Percentiles rank a stretch among this genome's conserved stretches.
These are phyloP conservation scores for Amazona vittata DNA, from an alignment of 2,113 vertebrate species.

Conservation along the genomic window DNA sequence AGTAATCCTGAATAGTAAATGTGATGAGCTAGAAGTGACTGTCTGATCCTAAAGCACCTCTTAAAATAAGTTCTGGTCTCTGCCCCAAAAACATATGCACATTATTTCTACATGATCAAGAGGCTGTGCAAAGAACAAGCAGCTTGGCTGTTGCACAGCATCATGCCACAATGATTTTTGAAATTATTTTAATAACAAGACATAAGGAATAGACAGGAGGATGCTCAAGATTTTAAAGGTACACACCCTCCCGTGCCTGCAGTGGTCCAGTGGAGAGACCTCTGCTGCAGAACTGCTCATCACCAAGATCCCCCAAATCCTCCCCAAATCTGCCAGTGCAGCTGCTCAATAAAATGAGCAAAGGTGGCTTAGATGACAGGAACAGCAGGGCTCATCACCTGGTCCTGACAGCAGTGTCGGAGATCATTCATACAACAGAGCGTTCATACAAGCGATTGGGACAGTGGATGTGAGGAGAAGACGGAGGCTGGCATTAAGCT, in stretches of 20 bases:
- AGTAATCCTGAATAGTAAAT: conserved; percentile 45
- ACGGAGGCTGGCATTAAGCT: background rate
- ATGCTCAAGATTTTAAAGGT: background rate
- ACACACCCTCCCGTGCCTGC: background rate
- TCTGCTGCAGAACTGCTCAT: background rate
- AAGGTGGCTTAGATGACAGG: background rate
- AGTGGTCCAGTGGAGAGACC: background rate
- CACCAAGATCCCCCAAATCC: background rate
- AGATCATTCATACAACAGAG: background rate
- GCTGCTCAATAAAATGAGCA: background rate
- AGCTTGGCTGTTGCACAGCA: background rate
- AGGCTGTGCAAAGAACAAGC: background rate
- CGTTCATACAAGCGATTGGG: background rate
- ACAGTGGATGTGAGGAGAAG: background rate
- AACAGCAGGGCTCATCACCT: background rate
- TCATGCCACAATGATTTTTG: background rate
- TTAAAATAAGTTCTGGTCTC: background rate
- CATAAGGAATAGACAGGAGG: background rate
- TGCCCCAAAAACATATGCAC: background rate
- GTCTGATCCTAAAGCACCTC: conserved; percentile 47
- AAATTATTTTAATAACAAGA: background rate
- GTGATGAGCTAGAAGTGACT: conserved; percentile 1
- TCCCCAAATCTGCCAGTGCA: background rate
- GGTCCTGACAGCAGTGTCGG: background rate
- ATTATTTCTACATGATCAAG: background rate